Evolutionary conservation across 2,888 invertebrate species (phyloP).

Genomic region (Microctonus aethiopoides): DNA sequence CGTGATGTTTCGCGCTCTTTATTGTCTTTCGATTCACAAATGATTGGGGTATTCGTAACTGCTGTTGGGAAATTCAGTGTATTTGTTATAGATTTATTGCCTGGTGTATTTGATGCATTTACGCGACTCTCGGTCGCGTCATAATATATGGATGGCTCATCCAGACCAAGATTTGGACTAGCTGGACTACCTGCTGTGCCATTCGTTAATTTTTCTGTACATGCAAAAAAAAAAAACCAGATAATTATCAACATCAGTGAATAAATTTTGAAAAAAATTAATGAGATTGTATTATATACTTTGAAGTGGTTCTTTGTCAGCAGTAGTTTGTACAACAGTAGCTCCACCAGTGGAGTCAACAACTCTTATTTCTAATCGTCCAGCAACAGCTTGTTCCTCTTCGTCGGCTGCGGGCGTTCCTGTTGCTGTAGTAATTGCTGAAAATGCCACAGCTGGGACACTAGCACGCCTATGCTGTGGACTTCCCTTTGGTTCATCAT

Average conservation of each 20-base stretch:
- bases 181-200: constrained; percentile 63
- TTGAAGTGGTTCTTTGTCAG: constrained; percentile 62
- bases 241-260: too few relatives aligned
- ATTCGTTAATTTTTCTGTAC: constrained; percentile 62
- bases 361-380: constrained; percentile 85
- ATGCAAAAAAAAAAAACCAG: too few relatives aligned
- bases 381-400: constrained; percentile 76
- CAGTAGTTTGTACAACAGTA: constrained; percentile 63
- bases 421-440: constrained; percentile 46
- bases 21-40: constrained; percentile 58
- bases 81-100: constrained; percentile 50
- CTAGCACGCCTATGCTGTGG: constrained; percentile 59
- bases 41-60: constrained; percentile 48
- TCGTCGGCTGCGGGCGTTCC: constrained; percentile 62
- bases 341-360: constrained; percentile 63
- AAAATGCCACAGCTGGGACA: constrained; percentile 62
- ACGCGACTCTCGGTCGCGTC: constrained; percentile 80
- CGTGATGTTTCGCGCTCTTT: constrained; percentile 54
- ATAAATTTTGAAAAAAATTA: too few relatives aligned
- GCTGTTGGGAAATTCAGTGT: constrained; percentile 49
- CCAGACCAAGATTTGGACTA: constrained; percentile 73
- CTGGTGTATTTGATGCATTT: constrained; percentile 51
- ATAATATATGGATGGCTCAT: constrained; percentile 83
- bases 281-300: constrained; percentile 44
- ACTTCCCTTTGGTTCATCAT: constrained; percentile 60